These are phyloP conservation scores for Mycalesis mineus DNA, from an alignment of 2,888 invertebrate genomes.

Conservation along the genomic window DNA sequence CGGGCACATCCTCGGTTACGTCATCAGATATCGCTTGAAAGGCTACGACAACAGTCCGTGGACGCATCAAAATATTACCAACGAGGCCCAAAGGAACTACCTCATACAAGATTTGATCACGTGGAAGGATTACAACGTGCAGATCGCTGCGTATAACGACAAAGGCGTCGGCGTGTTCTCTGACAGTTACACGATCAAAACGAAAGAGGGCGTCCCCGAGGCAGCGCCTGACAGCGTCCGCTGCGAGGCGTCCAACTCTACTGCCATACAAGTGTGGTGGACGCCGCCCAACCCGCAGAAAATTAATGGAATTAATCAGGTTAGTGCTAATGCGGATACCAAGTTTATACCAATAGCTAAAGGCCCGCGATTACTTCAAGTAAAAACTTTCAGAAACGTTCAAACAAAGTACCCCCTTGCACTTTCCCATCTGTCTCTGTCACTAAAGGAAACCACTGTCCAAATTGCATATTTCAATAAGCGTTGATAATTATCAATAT, in stretches of 20 bases:
- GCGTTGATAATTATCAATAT: no score
- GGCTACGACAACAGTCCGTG: conserved; percentile 96
- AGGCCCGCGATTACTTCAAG: no score
- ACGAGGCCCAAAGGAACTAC: conserved; percentile 93
- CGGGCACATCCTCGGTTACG: conserved; percentile 95
- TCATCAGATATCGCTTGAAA: conserved; percentile 92
- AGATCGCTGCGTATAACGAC: conserved; percentile 97
- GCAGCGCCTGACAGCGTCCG: conserved; percentile 91
- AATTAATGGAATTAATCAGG: conserved; percentile 98
- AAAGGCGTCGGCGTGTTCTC: conserved; percentile 97
- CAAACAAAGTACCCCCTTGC: no score
- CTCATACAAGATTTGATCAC: conserved; percentile 95
- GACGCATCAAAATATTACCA: conserved; percentile 94
- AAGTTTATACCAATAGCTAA: no score
- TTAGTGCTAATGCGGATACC: conserved; percentile 27
- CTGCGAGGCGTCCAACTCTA: conserved; percentile 90
- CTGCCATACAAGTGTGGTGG: conserved; percentile 91
- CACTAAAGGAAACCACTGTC: no score
- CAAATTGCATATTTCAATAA: no score
- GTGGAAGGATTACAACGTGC: conserved; percentile 98
- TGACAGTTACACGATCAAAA: conserved; percentile 93
- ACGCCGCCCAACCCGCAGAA: conserved; percentile 98
- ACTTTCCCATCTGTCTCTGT: no score
- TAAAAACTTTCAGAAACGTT: no score
- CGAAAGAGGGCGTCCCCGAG: conserved; percentile 96